These are phyloP conservation scores for Anaspis maculata DNA, from an alignment of 2,888 invertebrate species.

Conservation along the genomic window DNA sequence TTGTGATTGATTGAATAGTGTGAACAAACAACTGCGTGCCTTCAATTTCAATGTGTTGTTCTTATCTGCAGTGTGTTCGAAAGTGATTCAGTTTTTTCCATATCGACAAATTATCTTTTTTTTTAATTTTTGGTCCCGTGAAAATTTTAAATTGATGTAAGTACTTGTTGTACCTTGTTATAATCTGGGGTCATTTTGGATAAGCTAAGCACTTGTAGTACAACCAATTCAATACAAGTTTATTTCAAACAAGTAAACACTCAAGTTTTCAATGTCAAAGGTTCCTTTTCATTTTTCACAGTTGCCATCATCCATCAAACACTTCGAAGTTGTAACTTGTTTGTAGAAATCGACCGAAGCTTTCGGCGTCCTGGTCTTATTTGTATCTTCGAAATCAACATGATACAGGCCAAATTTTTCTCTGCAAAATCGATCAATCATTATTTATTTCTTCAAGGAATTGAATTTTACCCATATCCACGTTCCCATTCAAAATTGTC, in stretches of 20 bases:
- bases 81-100: too few relatives aligned
- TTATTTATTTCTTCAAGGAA: slow-evolving; percentile 14
- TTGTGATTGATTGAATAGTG: too few relatives aligned
- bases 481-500: slow-evolving; percentile 70
- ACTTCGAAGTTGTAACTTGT: neutral
- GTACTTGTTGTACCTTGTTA: too few relatives aligned
- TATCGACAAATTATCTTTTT: too few relatives aligned
- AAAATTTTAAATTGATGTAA: too few relatives aligned
- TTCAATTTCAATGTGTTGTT: too few relatives aligned
- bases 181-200: too few relatives aligned
- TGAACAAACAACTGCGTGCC: too few relatives aligned
- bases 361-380: slow-evolving; percentile 45
- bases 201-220: neutral
- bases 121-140: too few relatives aligned
- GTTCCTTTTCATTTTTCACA: neutral
- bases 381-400: slow-evolving; percentile 43
- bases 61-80: too few relatives aligned
- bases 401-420: slow-evolving; percentile 59
- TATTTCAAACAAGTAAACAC: neutral
- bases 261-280: neutral
- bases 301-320: neutral
- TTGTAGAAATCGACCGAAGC: neutral
- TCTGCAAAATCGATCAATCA: slow-evolving; percentile 35
- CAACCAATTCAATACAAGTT: neutral
- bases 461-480: slow-evolving; percentile 48